phyloP scores from a whole-genome alignment of 2,797 vertebrate genomes.

The Podarcis siculus region DNA sequence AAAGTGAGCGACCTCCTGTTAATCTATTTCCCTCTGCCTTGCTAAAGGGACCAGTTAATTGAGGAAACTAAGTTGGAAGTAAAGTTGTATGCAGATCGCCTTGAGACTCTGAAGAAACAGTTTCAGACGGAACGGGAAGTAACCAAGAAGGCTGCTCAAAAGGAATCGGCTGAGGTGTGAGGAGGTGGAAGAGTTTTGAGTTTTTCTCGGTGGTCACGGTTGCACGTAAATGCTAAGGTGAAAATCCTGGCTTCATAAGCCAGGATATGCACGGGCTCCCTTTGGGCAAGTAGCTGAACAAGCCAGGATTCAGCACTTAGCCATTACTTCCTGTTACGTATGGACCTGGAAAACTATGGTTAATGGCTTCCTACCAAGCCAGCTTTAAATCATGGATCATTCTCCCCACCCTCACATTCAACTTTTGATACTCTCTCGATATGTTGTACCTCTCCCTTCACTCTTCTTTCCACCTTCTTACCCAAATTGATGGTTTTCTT shows the following conservation, averaged over 20 bases:
- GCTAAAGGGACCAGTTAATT: constrained; percentile 72
- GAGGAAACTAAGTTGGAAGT: constrained; percentile 71
- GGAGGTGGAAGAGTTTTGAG: background rate
- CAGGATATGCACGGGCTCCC: background rate
- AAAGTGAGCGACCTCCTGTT: background rate
- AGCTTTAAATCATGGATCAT: background rate
- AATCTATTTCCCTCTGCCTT: constrained; percentile 11
- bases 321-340: too few species aligned
- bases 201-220: background rate
- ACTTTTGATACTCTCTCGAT: too few species aligned
- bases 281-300: background rate
- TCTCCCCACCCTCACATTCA: too few species aligned
- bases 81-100: constrained; percentile 57
- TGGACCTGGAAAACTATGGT: background rate
- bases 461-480: too few species aligned
- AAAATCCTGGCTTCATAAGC: background rate
- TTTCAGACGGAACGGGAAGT: constrained; percentile 71
- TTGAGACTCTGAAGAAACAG: constrained; percentile 72
- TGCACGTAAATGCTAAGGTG: background rate
- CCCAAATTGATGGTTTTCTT: too few species aligned
- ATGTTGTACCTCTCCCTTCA: too few species aligned
- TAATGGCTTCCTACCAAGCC: background rate
- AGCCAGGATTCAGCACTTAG: too few species aligned
- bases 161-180: constrained; percentile 72
- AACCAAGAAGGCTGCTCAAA: constrained; percentile 65